phyloP scores from a whole-genome alignment of 53 echinoderm and acorn worm species.

The Hippasteria phrygiana region DNA sequence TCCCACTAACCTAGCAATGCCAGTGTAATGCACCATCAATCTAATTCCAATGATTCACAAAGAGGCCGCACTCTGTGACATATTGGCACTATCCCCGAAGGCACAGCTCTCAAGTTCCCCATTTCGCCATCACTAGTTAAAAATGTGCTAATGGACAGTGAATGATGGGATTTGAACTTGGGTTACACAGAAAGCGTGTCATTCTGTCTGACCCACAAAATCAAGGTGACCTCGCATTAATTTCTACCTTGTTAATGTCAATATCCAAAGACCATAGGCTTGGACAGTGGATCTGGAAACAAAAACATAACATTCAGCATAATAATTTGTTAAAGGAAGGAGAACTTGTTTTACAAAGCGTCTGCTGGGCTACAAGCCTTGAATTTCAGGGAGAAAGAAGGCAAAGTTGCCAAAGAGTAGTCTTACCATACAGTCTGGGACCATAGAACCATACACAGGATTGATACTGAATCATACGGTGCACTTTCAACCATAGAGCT shows the following conservation, averaged over 20 bases:
- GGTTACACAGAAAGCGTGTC: background rate
- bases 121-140: background rate
- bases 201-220: conserved; percentile 1
- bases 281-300: too few species aligned
- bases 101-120: background rate
- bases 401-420: too few species aligned
- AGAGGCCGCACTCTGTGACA: background rate
- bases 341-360: too few species aligned
- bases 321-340: too few species aligned
- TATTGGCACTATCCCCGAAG: background rate
- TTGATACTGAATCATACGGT: too few species aligned
- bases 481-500: too few species aligned
- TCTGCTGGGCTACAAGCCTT: too few species aligned
- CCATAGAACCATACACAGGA: too few species aligned
- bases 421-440: too few species aligned
- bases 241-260: background rate
- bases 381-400: too few species aligned
- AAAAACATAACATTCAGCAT: too few species aligned
- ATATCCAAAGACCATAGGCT: background rate
- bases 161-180: conserved; percentile 15
- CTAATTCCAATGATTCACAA: background rate
- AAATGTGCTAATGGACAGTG: conserved; percentile 31
- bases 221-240: background rate
- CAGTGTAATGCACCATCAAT: background rate
- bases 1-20: background rate